These are phyloP conservation scores for Drosophila guanche DNA, from an alignment of 1,140 invertebrate species.

Conservation along the genomic window DNA sequence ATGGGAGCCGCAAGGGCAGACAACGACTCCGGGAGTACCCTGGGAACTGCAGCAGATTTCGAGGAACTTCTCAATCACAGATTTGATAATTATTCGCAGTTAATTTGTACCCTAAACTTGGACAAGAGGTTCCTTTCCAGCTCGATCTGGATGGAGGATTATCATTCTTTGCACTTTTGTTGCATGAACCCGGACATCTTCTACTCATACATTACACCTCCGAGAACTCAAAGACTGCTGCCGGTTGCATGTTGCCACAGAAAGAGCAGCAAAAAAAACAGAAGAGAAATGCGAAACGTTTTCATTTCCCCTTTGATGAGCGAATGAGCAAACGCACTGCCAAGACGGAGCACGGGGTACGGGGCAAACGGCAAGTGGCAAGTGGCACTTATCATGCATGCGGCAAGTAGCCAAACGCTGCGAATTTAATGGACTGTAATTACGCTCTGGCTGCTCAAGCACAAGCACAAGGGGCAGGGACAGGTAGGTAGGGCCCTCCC, in stretches of 20 bases:
- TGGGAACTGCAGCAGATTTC: no score
- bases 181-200: no score
- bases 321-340: slow-evolving; percentile 21
- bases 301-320: slow-evolving; percentile 37
- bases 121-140: no score
- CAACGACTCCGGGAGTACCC: no score
- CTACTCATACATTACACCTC: slow-evolving; percentile 38
- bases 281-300: slow-evolving; percentile 48
- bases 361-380: slow-evolving; percentile 13
- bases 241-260: slow-evolving; percentile 8
- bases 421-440: slow-evolving; percentile 71
- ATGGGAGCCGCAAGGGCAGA: no score
- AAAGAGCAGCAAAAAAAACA: not conserved
- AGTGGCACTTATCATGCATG: slow-evolving; percentile 71
- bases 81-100: no score
- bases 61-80: no score
- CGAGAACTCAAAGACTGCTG: slow-evolving; percentile 5
- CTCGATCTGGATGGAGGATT: no score
- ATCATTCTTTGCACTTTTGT: no score
- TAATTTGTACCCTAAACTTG: no score
- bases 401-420: slow-evolving; percentile 52
- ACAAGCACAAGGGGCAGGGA: not conserved
- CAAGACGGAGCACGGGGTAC: no score
- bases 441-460: slow-evolving; percentile 36
- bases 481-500: not conserved